These are phyloP conservation scores for Pentalonia nigronervosa DNA, from an alignment of 1,140 invertebrate genomes.

Conservation along the genomic window DNA sequence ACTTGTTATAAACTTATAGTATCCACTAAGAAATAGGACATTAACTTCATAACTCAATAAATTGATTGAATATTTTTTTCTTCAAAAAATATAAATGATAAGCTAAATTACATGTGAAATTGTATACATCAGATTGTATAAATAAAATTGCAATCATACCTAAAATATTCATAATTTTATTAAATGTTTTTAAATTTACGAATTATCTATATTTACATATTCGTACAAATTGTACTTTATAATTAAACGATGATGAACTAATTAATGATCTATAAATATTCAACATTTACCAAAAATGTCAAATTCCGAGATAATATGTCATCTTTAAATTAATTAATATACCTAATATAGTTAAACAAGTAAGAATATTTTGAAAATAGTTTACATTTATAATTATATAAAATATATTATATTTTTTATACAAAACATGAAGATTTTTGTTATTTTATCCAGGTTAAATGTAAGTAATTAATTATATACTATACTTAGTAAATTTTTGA, in stretches of 20 bases:
- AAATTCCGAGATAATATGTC: neutral
- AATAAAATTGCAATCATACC: neutral
- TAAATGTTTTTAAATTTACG: neutral
- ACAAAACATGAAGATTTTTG: neutral
- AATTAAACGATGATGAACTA: neutral
- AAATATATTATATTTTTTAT: neutral
- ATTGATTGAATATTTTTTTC: neutral
- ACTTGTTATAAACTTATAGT: neutral
- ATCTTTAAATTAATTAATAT: neutral
- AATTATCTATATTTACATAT: neutral
- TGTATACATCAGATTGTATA: neutral
- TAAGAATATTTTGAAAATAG: too few species aligned
- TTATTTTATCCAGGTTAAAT: neutral
- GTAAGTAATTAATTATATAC: neutral
- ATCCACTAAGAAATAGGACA: neutral
- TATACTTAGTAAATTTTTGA: neutral
- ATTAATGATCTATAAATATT: neutral
- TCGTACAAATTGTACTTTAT: neutral
- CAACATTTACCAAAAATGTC: neutral
- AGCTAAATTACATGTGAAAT: neutral
- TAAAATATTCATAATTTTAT: neutral
- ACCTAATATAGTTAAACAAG: too few species aligned
- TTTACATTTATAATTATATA: too few species aligned
- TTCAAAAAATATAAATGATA: neutral
- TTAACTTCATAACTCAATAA: neutral